Conservation (phyloP, 2,113 vertebrate species). For the Lathamus discolor region DNA sequence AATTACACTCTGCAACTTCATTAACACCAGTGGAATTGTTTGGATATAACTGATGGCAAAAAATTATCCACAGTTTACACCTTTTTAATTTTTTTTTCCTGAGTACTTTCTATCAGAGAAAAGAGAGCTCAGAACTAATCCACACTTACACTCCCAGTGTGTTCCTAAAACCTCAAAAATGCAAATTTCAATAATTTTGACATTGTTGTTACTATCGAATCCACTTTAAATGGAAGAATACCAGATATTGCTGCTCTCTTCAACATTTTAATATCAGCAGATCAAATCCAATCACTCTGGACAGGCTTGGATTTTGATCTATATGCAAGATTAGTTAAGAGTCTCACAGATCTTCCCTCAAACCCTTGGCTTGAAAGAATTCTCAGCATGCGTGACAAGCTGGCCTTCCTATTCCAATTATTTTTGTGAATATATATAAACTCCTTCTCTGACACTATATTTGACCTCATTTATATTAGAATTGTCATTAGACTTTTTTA, state of each 20-base stretch:
- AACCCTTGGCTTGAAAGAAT: conserved; percentile 16
- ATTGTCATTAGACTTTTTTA: neutral
- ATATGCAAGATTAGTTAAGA: neutral
- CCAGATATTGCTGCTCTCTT: neutral
- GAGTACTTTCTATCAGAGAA: neutral
- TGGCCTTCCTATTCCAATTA: conserved; percentile 45
- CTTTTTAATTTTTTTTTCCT: neutral
- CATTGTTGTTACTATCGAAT: conserved; percentile 21
- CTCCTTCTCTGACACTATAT: neutral
- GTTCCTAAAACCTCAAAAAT: conserved; percentile 28
- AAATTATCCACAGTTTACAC: neutral
- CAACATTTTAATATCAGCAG: conserved; percentile 32
- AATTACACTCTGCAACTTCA: conserved; percentile 39
- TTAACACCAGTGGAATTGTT: conserved; percentile 16
- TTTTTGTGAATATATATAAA: conserved; percentile 46
- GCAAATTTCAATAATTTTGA: conserved; percentile 44
- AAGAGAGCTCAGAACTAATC: neutral
- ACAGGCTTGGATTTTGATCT: conserved; percentile 43
- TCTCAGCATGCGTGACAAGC: conserved; percentile 14
- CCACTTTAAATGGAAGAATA: conserved; percentile 23
- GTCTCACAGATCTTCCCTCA: neutral
- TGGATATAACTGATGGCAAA: neutral
- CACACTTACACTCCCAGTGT: conserved; percentile 20
- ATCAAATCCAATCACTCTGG: conserved; percentile 55
- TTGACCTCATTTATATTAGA: conserved; percentile 29